Conservation (phyloP, 2,888 invertebrate species). For the Agrilus biguttatus region DNA sequence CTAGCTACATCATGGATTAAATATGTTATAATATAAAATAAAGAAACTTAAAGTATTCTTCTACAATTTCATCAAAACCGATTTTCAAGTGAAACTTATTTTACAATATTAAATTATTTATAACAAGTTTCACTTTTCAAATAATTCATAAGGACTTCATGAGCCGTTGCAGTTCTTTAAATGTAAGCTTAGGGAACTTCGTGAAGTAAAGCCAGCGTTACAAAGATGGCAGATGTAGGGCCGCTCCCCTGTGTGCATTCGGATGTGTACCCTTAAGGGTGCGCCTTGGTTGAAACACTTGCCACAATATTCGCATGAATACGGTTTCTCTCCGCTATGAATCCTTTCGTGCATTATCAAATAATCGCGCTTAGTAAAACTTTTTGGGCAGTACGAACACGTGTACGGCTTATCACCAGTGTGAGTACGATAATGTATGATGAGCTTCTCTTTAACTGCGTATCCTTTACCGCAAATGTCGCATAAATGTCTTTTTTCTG, state of each 20-base stretch:
- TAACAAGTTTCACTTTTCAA: too few species aligned
- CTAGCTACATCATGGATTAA: too few species aligned
- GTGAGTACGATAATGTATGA: slow-evolving; percentile 14
- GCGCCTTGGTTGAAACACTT: slow-evolving; percentile 22
- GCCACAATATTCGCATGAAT: slow-evolving; percentile 24
- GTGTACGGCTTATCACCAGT: slow-evolving; percentile 7
- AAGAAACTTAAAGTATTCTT: too few species aligned
- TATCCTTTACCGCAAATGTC: slow-evolving; percentile 23
- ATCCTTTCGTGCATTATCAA: slow-evolving; percentile 20
- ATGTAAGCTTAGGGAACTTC: slow-evolving; percentile 39
- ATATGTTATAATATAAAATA: neutral
- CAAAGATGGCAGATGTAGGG: slow-evolving; percentile 38
- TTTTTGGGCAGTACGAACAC: slow-evolving; percentile 6
- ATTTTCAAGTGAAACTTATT: too few species aligned
- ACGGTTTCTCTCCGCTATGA: slow-evolving; percentile 24
- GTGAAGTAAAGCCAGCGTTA: slow-evolving; percentile 40
- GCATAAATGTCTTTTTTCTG: slow-evolving; percentile 27
- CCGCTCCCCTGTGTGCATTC: slow-evolving; percentile 22
- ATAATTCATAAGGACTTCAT: too few species aligned
- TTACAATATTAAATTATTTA: too few species aligned
- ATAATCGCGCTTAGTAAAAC: slow-evolving; percentile 6
- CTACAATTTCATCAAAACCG: too few species aligned
- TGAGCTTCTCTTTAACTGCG: slow-evolving; percentile 20
- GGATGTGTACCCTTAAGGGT: slow-evolving; percentile 19
- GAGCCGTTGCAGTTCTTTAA: slow-evolving; percentile 22